A percentile compares a stretch with the other conserved stretches of the same genome.
Conservation (phyloP, 2,888 invertebrate genomes). For the Yponomeuta malinellus region DNA sequence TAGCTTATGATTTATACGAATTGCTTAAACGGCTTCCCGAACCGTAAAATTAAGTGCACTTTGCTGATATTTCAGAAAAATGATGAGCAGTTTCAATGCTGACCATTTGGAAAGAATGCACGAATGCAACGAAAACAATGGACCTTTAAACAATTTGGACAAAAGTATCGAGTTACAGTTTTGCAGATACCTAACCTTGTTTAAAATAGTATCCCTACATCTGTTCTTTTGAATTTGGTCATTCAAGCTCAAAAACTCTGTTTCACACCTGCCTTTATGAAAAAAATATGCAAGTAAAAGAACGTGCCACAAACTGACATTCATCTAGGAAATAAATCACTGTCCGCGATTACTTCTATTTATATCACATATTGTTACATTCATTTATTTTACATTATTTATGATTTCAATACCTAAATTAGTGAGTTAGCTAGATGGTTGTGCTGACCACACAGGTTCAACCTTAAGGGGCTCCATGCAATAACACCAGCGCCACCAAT, state of each 20-base stretch:
- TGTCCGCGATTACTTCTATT: constrained; percentile 2
- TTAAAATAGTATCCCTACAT: constrained; percentile 21
- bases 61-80: constrained; percentile 9
- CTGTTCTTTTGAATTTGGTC: neutral
- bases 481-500: too few relatives aligned
- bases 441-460: too few relatives aligned
- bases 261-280: constrained; percentile 41
- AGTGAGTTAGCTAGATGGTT: too few relatives aligned
- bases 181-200: constrained; percentile 16
- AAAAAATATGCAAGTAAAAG: constrained; percentile 32
- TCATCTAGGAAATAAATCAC: constrained; percentile 13
- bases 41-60: constrained; percentile 13
- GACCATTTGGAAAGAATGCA: constrained; percentile 12
- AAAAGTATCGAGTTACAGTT: constrained; percentile 9
- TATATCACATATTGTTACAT: neutral
- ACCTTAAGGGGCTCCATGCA: too few relatives aligned
- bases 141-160: neutral
- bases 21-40: constrained; percentile 31
- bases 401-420: too few relatives aligned
- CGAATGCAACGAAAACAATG: constrained; percentile 9
- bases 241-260: constrained; percentile 15
- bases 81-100: neutral
- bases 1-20: constrained; percentile 41
- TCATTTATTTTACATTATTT: constrained; percentile 2
- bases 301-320: constrained; percentile 30